phyloP scores from a whole-genome alignment of 2,113 vertebrate genomes.

The Passer domesticus region DNA sequence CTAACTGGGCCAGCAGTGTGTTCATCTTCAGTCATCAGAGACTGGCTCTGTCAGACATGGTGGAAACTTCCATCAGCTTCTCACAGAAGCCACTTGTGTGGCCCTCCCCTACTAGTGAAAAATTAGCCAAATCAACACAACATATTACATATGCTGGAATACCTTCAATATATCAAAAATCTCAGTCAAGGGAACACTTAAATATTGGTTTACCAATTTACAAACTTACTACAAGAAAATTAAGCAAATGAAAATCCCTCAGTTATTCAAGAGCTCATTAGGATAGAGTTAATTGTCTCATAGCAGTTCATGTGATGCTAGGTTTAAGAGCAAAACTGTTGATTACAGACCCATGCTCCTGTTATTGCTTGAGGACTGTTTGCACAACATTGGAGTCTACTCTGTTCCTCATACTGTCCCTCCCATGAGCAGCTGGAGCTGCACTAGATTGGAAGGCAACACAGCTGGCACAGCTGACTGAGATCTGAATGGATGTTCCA shows the following conservation, averaged over 20 bases:
- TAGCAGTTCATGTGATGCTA: neutral
- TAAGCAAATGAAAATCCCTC: too few relatives aligned
- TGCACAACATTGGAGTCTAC: too few relatives aligned
- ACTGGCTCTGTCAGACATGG: neutral
- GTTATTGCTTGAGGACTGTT: neutral
- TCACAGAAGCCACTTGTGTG: neutral
- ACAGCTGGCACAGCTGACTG: neutral
- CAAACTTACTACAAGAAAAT: neutral
- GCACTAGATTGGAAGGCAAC: neutral
- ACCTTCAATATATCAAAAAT: neutral
- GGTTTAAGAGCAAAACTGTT: neutral
- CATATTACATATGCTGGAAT: neutral
- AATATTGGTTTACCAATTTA: neutral
- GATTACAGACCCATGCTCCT: neutral
- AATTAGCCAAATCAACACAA: neutral
- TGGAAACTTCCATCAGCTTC: neutral
- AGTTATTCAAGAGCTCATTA: fast-evolving
- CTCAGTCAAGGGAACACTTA: neutral
- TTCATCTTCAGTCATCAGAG: neutral
- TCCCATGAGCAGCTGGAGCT: neutral
- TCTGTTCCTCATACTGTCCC: neutral
- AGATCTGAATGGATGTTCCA: neutral
- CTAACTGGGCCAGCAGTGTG: neutral
- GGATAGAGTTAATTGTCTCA: neutral
- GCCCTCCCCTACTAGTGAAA: neutral